Base-by-base conservation (phyloP, 2,888 invertebrate species). In the Allacma fusca region DNA sequence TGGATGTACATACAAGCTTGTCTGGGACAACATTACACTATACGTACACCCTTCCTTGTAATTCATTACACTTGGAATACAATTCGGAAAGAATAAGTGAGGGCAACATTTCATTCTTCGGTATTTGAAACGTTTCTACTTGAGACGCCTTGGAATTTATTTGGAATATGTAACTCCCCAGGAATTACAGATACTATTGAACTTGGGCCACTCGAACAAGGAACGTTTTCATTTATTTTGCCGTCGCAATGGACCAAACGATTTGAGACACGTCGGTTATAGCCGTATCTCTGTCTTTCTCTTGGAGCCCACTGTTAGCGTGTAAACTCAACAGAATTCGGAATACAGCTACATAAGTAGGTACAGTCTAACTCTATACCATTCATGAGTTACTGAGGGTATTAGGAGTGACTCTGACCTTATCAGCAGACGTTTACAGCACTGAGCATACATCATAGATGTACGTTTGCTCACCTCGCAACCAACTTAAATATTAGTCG, bases 221-320 rank as follows among this genome's bases (percentile, higher is more conserved):
- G 24, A 57, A 72, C 72, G 59, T 59, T 72, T 72, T 72, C 62
- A 70, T 70, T 70, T 70, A 70, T 70, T 70, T 70, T 70, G 70
- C 70, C 70, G 70, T 70, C 50, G 26, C 50, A 71, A 26, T 26
- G 28, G 44, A 72, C 12, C 57, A 21, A 50, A 16, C 24, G 28
- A n/a, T 50, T 50, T 50, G n/a, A 50, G 43, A 74, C 64, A 19
- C 40, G 64, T 44, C 64, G 40, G 28, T 67, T 7, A 7, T 59
- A 7, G 7, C 62, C n/a, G 1, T 62, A 12, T 24, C 5, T 62
- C 23, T 62, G 24, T 57, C 7, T 57, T 26, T 62, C 62, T 24
- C 2, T 62, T 12, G 1, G 16, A 50, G 26, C 64, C 64, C 19
- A 23, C n/a, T 9, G 16, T 26, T 28, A 62, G n/a, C n/a, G n/a